phyloP scores from a whole-genome alignment of 1,140 invertebrate species.

The Caenorhabditis inopinata region DNA sequence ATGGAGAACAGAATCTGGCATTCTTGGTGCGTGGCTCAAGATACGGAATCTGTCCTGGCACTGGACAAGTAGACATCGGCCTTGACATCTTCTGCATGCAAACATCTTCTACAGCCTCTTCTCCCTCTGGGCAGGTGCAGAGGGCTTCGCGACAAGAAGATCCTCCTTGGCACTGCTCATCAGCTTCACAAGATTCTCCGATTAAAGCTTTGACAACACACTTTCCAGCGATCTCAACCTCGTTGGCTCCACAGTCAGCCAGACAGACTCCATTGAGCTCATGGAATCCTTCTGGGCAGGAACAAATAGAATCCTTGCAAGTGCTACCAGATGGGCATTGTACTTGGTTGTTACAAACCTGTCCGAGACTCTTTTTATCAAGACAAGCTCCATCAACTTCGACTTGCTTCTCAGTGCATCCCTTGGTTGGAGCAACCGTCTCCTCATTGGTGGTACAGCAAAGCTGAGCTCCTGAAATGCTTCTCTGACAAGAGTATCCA shows the following conservation, averaged over 20 bases:
- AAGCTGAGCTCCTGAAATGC: constrained; percentile 58
- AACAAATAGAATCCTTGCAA: constrained; percentile 61
- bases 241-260: constrained; percentile 37
- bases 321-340: constrained; percentile 56
- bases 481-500: constrained; percentile 63
- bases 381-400: constrained; percentile 62
- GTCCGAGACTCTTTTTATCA: constrained; percentile 52
- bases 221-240: constrained; percentile 43
- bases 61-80: constrained; percentile 50
- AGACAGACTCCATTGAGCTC: constrained; percentile 50
- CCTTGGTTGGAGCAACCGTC: constrained; percentile 41
- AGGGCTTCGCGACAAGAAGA: constrained; percentile 52
- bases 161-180: constrained; percentile 61
- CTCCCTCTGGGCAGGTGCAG: constrained; percentile 58
- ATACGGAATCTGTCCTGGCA: constrained; percentile 58
- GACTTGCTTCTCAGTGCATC: constrained; percentile 62
- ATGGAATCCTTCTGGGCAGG: constrained; percentile 51
- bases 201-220: constrained; percentile 42
- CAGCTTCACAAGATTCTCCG: constrained; percentile 53
- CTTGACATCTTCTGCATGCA: constrained; percentile 50
- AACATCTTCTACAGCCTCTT: constrained; percentile 48
- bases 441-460: constrained; percentile 60
- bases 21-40: constrained; percentile 55
- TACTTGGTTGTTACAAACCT: constrained; percentile 55
- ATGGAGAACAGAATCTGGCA: constrained; percentile 57